Evolutionary conservation across 1,140 invertebrate species (phyloP).

Genomic region (Euwallacea fornicatus): DNA sequence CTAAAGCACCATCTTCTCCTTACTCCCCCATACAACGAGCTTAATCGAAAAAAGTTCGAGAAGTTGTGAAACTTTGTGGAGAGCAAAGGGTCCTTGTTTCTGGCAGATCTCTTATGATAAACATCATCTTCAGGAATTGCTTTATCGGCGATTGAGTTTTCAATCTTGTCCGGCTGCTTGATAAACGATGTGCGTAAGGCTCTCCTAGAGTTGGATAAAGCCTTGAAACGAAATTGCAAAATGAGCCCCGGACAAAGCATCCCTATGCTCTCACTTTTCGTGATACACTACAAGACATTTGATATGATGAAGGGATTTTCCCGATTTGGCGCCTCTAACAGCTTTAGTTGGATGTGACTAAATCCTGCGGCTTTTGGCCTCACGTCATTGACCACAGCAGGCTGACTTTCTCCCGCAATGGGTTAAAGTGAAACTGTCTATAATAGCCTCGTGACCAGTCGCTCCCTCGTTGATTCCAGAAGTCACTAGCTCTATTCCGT

Average conservation of each 20-base stretch:
- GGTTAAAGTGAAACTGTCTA: no score
- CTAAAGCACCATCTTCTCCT: slow-evolving; percentile 50
- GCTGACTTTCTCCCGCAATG: no score
- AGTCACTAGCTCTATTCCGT: slow-evolving; percentile 13
- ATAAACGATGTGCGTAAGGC: slow-evolving; percentile 41
- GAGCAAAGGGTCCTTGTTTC: slow-evolving; percentile 46
- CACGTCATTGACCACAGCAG: no score
- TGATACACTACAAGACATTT: slow-evolving; percentile 45
- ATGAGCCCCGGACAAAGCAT: no score
- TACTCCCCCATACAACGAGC: slow-evolving; percentile 42
- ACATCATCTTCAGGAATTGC: slow-evolving; percentile 27
- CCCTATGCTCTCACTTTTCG: slow-evolving; percentile 40
- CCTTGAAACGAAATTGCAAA: not conserved
- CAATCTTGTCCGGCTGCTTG: slow-evolving; percentile 1
- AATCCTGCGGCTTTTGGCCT: no score
- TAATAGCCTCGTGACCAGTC: no score
- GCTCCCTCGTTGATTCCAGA: not conserved
- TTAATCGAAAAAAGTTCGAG: slow-evolving; percentile 45
- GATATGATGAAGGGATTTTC: slow-evolving; percentile 10
- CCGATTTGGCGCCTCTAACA: not conserved
- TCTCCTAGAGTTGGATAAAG: slow-evolving; percentile 43
- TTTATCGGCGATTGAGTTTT: not conserved
- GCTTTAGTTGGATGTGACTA: no score
- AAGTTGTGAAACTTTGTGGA: slow-evolving; percentile 47
- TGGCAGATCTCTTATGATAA: slow-evolving; percentile 44